These are phyloP conservation scores for Himalopsyche tibetana DNA, from an alignment of 2,888 invertebrate genomes.

Conservation along the genomic window DNA sequence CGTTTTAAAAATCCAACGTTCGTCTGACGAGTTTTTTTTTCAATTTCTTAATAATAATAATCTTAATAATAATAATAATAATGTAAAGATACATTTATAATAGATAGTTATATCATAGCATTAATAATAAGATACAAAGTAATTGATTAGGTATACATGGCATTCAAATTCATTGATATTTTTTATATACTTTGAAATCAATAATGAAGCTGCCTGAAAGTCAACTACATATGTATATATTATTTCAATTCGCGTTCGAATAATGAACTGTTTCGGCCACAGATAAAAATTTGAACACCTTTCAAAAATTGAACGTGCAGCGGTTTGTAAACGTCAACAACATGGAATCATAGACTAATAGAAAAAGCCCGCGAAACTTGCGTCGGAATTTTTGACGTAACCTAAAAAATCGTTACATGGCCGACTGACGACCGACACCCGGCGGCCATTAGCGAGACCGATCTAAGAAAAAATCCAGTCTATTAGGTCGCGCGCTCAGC, in stretches of 20 bases:
- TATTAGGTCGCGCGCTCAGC: slow-evolving; percentile 27
- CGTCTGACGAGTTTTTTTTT: too few species aligned
- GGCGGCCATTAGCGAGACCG: slow-evolving; percentile 43
- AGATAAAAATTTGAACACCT: slow-evolving; percentile 12
- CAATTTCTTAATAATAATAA: too few species aligned
- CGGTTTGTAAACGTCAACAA: slow-evolving; percentile 23
- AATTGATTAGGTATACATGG: too few species aligned
- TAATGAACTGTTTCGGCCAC: neutral
- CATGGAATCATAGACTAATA: neutral
- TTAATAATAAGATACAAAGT: too few species aligned
- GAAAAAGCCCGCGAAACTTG: slow-evolving; percentile 49
- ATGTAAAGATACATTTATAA: too few species aligned
- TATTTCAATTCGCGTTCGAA: neutral
- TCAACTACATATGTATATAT: too few species aligned
- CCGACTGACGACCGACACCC: slow-evolving; percentile 50
- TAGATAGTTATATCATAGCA: too few species aligned
- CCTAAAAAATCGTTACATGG: slow-evolving; percentile 54
- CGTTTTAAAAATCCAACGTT: too few species aligned
- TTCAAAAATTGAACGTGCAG: slow-evolving; percentile 41
- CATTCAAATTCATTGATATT: too few species aligned
- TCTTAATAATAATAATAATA: too few species aligned
- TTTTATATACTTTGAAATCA: too few species aligned
- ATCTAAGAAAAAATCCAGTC: slow-evolving; percentile 40
- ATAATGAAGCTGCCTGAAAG: too few species aligned
- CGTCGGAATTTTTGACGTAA: slow-evolving; percentile 55